phyloP scores from a whole-genome alignment of 1,140 invertebrate genomes.

The Leguminivora glycinivorella region DNA sequence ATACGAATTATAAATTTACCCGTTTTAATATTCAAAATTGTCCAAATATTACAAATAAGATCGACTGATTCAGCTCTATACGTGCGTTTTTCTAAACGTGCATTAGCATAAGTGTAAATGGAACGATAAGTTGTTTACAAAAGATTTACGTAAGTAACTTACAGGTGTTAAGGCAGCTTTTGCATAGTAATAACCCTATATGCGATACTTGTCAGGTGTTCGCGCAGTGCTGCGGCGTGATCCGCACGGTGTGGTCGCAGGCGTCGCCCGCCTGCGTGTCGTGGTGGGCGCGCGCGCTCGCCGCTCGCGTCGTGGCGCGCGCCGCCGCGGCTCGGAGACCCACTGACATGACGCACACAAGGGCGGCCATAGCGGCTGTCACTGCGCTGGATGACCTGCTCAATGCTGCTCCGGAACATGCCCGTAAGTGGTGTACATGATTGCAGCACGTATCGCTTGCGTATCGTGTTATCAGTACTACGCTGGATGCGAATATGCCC shows the following conservation, averaged over 20 bases:
- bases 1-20: too few species aligned
- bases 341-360: constrained; percentile 43
- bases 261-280: constrained; percentile 43
- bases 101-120: too few species aligned
- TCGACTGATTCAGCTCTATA: too few species aligned
- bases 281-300: constrained; percentile 71
- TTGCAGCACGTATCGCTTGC: too few species aligned
- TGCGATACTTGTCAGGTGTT: constrained; percentile 51
- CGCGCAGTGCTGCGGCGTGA: constrained; percentile 55
- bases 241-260: constrained; percentile 60
- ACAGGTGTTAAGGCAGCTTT: too few species aligned
- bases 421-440: constrained; percentile 45
- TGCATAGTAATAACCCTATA: background rate
- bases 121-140: too few species aligned
- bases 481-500: constrained; percentile 55
- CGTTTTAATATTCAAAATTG: too few species aligned
- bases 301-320: constrained; percentile 55
- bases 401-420: constrained; percentile 54
- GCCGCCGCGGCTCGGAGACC: constrained; percentile 57
- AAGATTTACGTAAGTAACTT: too few species aligned
- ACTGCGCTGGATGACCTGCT: constrained; percentile 62
- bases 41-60: too few species aligned
- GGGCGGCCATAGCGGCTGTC: constrained; percentile 59
- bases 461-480: constrained; percentile 58
- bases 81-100: too few species aligned